Base-by-base conservation (phyloP, 2,888 invertebrate species). In the Andrena chrysosceles region DNA sequence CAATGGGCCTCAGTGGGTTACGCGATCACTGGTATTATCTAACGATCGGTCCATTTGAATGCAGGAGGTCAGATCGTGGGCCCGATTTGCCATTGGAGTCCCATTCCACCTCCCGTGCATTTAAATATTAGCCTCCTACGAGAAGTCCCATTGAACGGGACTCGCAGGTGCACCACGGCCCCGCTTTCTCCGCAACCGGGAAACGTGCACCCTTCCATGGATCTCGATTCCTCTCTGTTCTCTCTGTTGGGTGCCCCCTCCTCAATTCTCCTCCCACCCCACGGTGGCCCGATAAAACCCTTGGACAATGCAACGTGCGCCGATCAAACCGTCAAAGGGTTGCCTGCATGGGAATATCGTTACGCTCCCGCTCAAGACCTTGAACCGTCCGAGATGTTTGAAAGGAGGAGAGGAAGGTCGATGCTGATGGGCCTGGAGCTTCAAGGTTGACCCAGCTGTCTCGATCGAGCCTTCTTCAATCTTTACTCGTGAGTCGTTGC, bases 81-180 rank as follows among this genome's bases (percentile, higher is more conserved):
- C 52, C 78, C 85, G 88, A 90, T 87, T 84, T 83, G 71, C 74
- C 77, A 81, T 72, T 56, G 35, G 62, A 31, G 60, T 54, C 68
- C 68, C 72, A 64, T 72, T 74, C 75, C 87, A 75, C 84, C 84
- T 63, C 72, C 63, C 81, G 75, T 75, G 89, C 90, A 93, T 93
- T 93, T 92, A 90, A 93, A 93, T 93, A 93, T 92, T 91, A 90
- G 91, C 91, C 91, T 92, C 87, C 90, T 89, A 90, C 90, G 81
- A 85, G 82, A 82, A 81, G 80, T 63, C 73, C 89, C 85, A 89
- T 90, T 88, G 85, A 88, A 67, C 60, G 71, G 63, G 49, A 60
- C 69, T 90, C 86, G 90, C 91, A 91, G 91, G 91, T 91, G 91
- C 86, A 88, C 79, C 77, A 67, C 69, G 64, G 70, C 72, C 83